These are phyloP conservation scores for Anolis carolinensis DNA, from an alignment of 2,113 vertebrate species.

Conservation along the genomic window DNA sequence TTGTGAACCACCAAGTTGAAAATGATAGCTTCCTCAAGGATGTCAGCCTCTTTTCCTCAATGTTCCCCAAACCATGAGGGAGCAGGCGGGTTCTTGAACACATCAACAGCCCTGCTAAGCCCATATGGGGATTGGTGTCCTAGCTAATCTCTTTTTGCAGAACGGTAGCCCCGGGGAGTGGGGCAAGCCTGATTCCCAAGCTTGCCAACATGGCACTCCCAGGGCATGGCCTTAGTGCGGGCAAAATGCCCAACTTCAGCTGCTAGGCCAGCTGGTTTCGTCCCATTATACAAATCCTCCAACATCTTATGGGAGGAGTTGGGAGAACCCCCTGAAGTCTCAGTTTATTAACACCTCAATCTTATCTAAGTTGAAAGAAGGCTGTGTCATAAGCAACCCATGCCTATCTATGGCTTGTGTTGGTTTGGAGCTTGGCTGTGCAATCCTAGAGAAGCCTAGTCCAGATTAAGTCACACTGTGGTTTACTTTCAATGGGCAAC, in stretches of 20 bases:
- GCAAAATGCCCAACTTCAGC: constrained; percentile 17
- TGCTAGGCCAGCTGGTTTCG: constrained; percentile 14
- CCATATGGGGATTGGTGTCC: constrained; percentile 16
- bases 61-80: not conserved
- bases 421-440: not conserved
- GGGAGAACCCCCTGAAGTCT: not conserved
- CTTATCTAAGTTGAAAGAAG: not conserved
- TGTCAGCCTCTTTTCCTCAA: not conserved
- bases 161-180: constrained; percentile 17
- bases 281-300: constrained; percentile 4
- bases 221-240: constrained; percentile 24
- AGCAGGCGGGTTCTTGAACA: not conserved
- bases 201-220: constrained; percentile 25
- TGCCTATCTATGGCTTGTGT: not conserved
- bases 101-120: not conserved
- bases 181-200: constrained; percentile 21
- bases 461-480: not conserved
- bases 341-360: not conserved
- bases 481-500: not conserved
- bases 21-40: not conserved
- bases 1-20: not conserved
- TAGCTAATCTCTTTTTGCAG: constrained; percentile 1
- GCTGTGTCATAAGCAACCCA: not conserved
- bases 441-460: not conserved
- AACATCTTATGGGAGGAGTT: not conserved